Conservation (phyloP, 2,113 vertebrate species). For the Mus spicilegus region DNA sequence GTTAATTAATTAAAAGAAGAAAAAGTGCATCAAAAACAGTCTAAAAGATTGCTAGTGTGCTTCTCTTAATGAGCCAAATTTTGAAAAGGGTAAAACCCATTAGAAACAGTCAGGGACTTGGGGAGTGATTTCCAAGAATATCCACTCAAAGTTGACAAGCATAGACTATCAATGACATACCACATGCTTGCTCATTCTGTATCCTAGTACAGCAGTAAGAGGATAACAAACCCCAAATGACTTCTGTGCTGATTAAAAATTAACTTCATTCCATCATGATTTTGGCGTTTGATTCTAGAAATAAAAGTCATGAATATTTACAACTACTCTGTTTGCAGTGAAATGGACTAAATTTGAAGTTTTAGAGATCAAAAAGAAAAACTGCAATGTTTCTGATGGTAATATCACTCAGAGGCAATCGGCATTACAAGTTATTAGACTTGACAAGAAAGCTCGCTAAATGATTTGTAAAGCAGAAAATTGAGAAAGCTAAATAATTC, state of each 20-base stretch:
- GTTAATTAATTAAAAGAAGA: neutral
- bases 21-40: neutral
- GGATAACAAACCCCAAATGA: neutral
- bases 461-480: neutral
- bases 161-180: neutral
- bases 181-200: neutral
- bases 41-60: neutral
- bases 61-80: neutral
- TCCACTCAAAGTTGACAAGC: neutral
- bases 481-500: neutral
- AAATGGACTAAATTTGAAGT: slow-evolving; percentile 18
- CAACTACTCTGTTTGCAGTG: neutral
- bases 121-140: neutral
- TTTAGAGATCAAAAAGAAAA: neutral
- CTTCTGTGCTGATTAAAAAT: slow-evolving; percentile 13
- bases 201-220: neutral
- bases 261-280: slow-evolving; percentile 13
- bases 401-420: neutral
- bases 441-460: slow-evolving; percentile 6
- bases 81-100: slow-evolving; percentile 6
- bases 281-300: neutral
- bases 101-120: neutral
- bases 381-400: neutral
- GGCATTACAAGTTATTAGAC: slow-evolving; percentile 14
- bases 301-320: slow-evolving; percentile 40